These are phyloP conservation scores for Steatornis caripensis DNA, from an alignment of 2,113 vertebrate genomes.

Conservation along the genomic window DNA sequence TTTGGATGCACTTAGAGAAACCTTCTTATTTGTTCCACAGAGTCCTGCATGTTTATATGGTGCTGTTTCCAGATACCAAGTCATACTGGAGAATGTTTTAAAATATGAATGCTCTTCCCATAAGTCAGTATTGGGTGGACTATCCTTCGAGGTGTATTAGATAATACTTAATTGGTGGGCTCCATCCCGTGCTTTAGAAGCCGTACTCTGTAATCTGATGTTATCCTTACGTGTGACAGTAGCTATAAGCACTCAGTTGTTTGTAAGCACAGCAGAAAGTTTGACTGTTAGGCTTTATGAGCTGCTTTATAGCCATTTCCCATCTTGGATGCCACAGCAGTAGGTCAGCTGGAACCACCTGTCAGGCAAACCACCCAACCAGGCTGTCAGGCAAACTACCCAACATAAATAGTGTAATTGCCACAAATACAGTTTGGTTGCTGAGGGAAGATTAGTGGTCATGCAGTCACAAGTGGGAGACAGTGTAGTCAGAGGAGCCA, in stretches of 20 bases:
- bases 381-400: background rate
- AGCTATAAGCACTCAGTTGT: background rate
- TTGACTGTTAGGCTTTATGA: background rate
- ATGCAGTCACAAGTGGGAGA: background rate
- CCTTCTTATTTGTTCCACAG: background rate
- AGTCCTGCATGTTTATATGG: background rate
- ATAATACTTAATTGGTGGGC: background rate
- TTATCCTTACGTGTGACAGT: background rate
- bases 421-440: background rate
- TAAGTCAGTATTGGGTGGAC: background rate
- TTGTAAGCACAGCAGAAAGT: background rate
- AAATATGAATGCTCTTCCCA: background rate
- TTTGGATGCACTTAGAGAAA: background rate
- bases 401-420: background rate
- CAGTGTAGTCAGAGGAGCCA: background rate
- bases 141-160: background rate
- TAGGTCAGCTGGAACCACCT: background rate
- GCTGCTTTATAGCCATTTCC: background rate
- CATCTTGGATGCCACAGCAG: background rate
- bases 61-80: background rate
- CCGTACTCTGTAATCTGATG: background rate
- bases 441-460: conserved; percentile 22
- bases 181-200: background rate
- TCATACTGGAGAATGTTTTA: background rate
- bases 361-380: background rate